A percentile compares a stretch with the other conserved stretches of the same genome.
Evolutionary conservation across 2,113 vertebrate species (phyloP).

Genomic region (Charadrius vociferus): DNA sequence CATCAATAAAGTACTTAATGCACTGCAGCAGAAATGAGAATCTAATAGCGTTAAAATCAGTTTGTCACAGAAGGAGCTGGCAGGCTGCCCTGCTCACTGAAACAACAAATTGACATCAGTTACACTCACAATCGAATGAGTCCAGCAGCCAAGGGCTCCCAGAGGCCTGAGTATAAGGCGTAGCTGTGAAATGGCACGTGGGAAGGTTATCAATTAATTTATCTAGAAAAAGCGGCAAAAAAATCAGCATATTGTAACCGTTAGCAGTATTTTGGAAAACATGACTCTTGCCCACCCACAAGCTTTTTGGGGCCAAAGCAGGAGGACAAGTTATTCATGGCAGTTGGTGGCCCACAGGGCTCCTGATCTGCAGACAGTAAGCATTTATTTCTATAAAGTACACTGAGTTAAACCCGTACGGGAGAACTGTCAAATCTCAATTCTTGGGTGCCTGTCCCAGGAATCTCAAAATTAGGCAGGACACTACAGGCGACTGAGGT

Average conservation of each 20-base stretch:
- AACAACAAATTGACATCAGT: slow-evolving; percentile 22
- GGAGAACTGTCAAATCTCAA: background rate
- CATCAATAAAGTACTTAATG: slow-evolving; percentile 14
- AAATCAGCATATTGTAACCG: background rate
- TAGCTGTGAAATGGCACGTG: background rate
- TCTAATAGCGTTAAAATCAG: slow-evolving; percentile 5
- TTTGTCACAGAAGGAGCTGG: slow-evolving; percentile 44
- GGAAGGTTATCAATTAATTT: background rate
- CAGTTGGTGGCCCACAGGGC: background rate
- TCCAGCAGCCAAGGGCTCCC: background rate
- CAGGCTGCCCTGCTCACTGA: slow-evolving; percentile 21
- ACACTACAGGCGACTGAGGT: background rate
- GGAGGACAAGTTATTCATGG: background rate
- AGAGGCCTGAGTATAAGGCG: background rate
- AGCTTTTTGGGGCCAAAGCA: background rate
- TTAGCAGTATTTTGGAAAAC: background rate
- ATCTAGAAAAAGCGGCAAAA: background rate
- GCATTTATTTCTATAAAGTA: background rate
- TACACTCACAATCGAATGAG: background rate
- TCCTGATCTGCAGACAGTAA: background rate
- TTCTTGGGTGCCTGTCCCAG: background rate
- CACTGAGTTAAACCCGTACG: background rate
- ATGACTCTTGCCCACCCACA: background rate
- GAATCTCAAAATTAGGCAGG: background rate
- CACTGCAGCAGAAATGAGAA: slow-evolving; percentile 1